A percentile compares a stretch with the other conserved stretches of the same genome.
Conservation (phyloP, 2,113 vertebrate genomes). For the Halcyon senegalensis region DNA sequence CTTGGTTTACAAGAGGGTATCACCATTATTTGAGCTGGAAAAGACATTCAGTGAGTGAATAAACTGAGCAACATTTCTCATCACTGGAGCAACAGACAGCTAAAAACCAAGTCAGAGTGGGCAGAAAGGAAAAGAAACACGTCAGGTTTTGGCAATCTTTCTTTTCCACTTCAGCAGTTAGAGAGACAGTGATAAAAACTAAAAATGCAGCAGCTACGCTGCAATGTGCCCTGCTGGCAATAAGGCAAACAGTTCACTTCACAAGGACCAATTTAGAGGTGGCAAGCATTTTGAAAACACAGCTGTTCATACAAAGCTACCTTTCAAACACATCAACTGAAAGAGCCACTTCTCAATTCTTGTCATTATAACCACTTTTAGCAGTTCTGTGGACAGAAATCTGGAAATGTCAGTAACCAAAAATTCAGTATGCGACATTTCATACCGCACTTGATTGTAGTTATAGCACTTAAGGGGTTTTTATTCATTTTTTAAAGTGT, state of each 20-base stretch:
- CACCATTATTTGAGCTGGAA: conserved; percentile 63
- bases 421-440: not conserved
- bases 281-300: conserved; percentile 70
- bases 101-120: conserved; percentile 66
- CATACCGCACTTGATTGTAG: not conserved
- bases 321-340: conserved; percentile 42
- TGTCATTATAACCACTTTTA: conserved; percentile 21
- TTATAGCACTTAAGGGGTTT: not conserved
- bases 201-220: conserved; percentile 70
- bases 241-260: conserved; percentile 64
- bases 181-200: conserved; percentile 72
- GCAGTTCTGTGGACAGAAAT: not conserved
- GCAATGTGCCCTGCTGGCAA: conserved; percentile 64
- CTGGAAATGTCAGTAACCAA: not conserved
- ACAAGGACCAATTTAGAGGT: conserved; percentile 66
- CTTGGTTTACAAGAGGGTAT: conserved; percentile 48
- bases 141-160: conserved; percentile 72
- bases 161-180: conserved; percentile 76
- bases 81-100: conserved; percentile 65
- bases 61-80: conserved; percentile 61
- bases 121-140: conserved; percentile 56
- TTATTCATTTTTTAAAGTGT: not conserved
- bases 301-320: conserved; percentile 64
- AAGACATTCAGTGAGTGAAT: conserved; percentile 64
- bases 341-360: conserved; percentile 35